Percentiles rank a stretch among this genome's conserved stretches.
Conservation (phyloP, 2,888 invertebrate genomes). For the Sclerodermus sp. region DNA sequence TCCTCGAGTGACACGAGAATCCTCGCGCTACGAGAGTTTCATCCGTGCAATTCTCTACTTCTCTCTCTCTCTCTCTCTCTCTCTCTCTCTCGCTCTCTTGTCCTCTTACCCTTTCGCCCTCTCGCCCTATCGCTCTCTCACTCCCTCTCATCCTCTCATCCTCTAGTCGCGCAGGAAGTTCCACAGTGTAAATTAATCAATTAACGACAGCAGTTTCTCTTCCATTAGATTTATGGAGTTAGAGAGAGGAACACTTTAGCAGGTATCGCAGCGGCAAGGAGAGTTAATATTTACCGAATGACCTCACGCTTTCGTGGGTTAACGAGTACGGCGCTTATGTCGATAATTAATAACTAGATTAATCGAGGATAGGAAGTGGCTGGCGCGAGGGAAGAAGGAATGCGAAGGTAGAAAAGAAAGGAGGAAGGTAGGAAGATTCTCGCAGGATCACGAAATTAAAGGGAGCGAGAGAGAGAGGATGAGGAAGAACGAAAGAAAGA, state of each 20-base stretch:
- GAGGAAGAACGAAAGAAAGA: slow-evolving; percentile 5
- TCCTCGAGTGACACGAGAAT: too few relatives aligned
- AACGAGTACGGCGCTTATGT: slow-evolving; percentile 41
- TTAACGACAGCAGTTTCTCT: too few relatives aligned
- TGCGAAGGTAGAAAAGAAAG: slow-evolving; percentile 6
- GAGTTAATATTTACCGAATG: slow-evolving; percentile 20
- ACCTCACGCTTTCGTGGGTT: slow-evolving; percentile 36
- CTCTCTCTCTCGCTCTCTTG: too few relatives aligned
- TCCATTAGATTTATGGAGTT: slow-evolving; percentile 15
- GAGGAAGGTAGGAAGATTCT: slow-evolving; percentile 5
- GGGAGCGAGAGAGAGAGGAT: slow-evolving; percentile 6
- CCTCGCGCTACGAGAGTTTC: too few relatives aligned
- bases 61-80: too few relatives aligned
- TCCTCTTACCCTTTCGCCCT: too few relatives aligned
- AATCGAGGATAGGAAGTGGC: slow-evolving; percentile 42
- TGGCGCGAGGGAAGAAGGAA: slow-evolving; percentile 12
- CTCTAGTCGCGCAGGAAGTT: too few relatives aligned
- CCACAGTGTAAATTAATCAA: too few relatives aligned
- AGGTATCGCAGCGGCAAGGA: neutral
- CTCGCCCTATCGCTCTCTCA: too few relatives aligned
- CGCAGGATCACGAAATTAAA: too few relatives aligned
- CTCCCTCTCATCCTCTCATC: too few relatives aligned
- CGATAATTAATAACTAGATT: slow-evolving; percentile 51
- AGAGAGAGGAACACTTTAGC: neutral
- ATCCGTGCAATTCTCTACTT: too few relatives aligned